Evolutionary conservation across 1,140 invertebrate genomes (phyloP), one percentile per base, ranked within the genome.

Genomic region (Hydropsyche tenuis): DNA sequence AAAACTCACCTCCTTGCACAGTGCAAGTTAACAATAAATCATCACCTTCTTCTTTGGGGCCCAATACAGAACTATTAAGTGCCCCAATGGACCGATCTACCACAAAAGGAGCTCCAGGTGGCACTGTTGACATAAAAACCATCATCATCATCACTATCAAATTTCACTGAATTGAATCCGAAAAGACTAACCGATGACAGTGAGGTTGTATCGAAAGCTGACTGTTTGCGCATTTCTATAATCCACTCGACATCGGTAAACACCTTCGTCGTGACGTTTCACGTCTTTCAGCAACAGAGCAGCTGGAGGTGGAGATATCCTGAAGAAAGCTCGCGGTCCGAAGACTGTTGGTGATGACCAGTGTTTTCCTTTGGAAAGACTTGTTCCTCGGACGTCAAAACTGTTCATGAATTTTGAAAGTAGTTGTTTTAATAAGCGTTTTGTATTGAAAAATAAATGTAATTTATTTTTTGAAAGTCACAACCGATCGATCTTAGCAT

Each of bases 201-300:
- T 93, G 75, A 96, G 89, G 84, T 94, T 94, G 84, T 95, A 94
- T 79, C 91, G 89, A 80, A 93, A 92, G 81, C 92, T 95, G 79
- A 92, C 89, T 16, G 94, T 95, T 82, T 95, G 93, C 46, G 93
- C 92, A 80, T 93, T 94, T 69, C 90, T 86, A 85, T 95, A 96
- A 85, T 96, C 94, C 69, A 96, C 93, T 76, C 94, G 85, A 83
- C 94, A 96, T 65, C 93, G 87, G 84, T 95, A 96, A 73, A 94
- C 88, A 51, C 94, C 94, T 80, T 94, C 92, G 83, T 96, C 94
- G 81, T 92, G 90, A 43, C 90, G 87, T 80, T 92, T 91, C 73
- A 95, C 90, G 83, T 93, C 90, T 78, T 93, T 88, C 69, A 94
- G 82, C 4, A 83, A 79, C 74, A 95, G 87, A 65, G 90, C 89